phyloP scores from a whole-genome alignment of 2,797 vertebrate species.

The Chaenodraco wilsoni region DNA sequence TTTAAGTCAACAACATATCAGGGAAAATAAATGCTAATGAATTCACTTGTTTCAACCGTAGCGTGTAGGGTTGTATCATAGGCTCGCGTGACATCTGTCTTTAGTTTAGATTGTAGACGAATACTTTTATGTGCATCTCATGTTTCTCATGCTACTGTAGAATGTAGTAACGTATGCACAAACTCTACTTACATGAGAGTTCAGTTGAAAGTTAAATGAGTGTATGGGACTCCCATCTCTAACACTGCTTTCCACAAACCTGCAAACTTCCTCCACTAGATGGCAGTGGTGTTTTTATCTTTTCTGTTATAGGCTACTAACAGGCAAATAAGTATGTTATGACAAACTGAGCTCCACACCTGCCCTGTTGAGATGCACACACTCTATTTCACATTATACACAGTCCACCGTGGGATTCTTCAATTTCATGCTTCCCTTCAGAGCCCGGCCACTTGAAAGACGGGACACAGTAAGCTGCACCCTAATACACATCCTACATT shows the following conservation, averaged over 20 bases:
- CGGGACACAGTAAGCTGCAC: slow-evolving; percentile 44
- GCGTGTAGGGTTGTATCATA: no score
- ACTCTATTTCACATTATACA: slow-evolving; percentile 36
- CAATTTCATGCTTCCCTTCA: slow-evolving; percentile 41
- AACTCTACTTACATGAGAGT: not conserved
- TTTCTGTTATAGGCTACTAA: not conserved
- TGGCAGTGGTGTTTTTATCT: slow-evolving; percentile 51
- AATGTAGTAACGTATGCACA: not conserved
- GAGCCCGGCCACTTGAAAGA: slow-evolving; percentile 56
- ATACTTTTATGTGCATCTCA: no score
- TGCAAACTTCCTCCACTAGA: slow-evolving; percentile 62
- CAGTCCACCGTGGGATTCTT: slow-evolving; percentile 12
- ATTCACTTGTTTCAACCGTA: no score
- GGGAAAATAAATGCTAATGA: no score
- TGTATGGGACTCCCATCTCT: no score
- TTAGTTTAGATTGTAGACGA: no score
- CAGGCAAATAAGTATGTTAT: not conserved
- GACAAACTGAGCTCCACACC: slow-evolving; percentile 47
- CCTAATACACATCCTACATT: slow-evolving; percentile 57
- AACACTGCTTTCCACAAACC: not conserved
- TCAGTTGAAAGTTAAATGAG: not conserved
- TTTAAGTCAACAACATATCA: no score
- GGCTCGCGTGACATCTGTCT: no score
- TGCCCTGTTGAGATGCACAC: slow-evolving; percentile 42
- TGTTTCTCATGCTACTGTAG: not conserved